Evolutionary conservation across 2,888 invertebrate genomes (phyloP), one percentile per base, ranked within the genome.

Genomic region (Pollenia amentaria): DNA sequence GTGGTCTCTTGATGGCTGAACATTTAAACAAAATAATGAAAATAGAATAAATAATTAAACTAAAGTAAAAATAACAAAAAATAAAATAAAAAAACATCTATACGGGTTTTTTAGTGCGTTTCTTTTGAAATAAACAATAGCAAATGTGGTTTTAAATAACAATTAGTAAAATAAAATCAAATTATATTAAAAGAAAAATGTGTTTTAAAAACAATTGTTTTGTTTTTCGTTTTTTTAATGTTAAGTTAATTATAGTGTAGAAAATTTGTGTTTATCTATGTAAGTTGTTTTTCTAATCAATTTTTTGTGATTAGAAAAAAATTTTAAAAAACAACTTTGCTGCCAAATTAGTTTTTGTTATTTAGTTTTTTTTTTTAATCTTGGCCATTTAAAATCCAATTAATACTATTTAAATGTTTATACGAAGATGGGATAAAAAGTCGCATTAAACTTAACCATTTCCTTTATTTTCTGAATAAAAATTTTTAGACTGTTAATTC

Each of bases 1-100:
- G 60, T 78, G 85, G 77, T 73, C 73, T 77, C 73, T 79, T 62
- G 75, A 53, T 75, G 79, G 75, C 48, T 44, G 48, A 79, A 70
- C 67, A 75, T 69, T 85, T 38, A 73, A 77, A 64, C 62, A n/a
- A 65, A 53, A 69, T 62, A 44, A 9, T 12, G 21, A 40, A 18
- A 29, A 42, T 10, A 53, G 21, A 70, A 44, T 7, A 70, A 46
- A 69, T 51, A 55, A 67, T 14, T 12, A 55, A 67, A 55, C 14
- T n/a, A 12, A 67, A 67, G 46, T 53, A 55, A 55, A 67, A 78
- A 69, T 18, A 53, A 18, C 12, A 57, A 65, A 4, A 29, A 29
- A 1, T n/a, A 29, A 29, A 29, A 29, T 2, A 21, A 12, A 18
- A 21, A 76, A 76, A 76, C 18, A 62, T 21, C 46, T 48, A 29